Evolutionary conservation across 2,888 invertebrate species (phyloP), one percentile per base, ranked within the genome.

Genomic region (Dysmachus trigonus): DNA sequence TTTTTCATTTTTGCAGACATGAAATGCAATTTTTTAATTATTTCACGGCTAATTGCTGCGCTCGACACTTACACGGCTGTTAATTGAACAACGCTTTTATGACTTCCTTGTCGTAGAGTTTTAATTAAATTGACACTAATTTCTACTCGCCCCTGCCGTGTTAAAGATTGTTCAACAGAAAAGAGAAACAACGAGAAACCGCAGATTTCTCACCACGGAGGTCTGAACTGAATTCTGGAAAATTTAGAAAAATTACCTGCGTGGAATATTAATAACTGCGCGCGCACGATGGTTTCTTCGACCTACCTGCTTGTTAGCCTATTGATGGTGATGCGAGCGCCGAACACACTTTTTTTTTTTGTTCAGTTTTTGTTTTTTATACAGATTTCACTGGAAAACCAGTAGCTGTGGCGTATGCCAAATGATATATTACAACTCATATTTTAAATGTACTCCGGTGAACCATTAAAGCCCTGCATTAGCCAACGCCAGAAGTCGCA

Each of bases 401-500:
- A 89, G 90, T 90, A 90, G 90, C 89, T 88, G 87, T 73, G 87
- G 87, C 85, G 88, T 89, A 89, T 89, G 89, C 89, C 89, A 90
- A 89, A 88, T 90, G 89, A 89, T 88, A 89, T 88, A 90, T 90
- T 89, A 89, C 89, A 89, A 88, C 88, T 89, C 88, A 89, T 89
- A 89, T 89, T 89, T 89, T 88, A 74, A 73, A 51, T 74, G 47
- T 85, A 85, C 74, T 85, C 85, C 33, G 72, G 74, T 74, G 85
- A 85, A 87, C 85, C 87, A 87, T 87, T 87, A 86, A 84, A 73
- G 35, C 76, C 51, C 76, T 72, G 77, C 72, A 83, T 83, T 72
- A 83, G 30, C 86, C 87, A 87, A 85, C 86, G 87, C 85, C 87
- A 86, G 85, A 73, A 86, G 86, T 86, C 86, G 86, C 84, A 71